phyloP scores from a whole-genome alignment of 2,113 vertebrate genomes.

The Triplophysa siluroides region DNA sequence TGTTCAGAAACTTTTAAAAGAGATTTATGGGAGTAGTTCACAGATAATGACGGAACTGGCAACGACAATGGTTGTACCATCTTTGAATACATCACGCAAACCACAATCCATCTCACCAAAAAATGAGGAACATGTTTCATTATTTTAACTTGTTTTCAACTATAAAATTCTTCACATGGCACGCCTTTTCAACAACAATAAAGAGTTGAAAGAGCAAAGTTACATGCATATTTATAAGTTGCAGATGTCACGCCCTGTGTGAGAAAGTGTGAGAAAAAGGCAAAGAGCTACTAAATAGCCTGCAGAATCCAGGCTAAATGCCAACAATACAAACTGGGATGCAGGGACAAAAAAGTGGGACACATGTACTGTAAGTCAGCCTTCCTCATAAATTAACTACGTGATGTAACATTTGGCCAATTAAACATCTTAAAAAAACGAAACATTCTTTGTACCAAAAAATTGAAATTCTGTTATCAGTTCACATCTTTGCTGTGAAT shows the following conservation, averaged over 20 bases:
- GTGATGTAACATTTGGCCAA: too few species aligned
- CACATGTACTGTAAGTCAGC: too few species aligned
- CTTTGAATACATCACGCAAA: background rate
- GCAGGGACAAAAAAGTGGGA: too few species aligned
- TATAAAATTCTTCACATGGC: conserved; percentile 65
- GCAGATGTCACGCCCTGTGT: conserved; percentile 43
- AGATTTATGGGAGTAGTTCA: background rate
- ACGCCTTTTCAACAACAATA: conserved; percentile 59
- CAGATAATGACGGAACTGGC: background rate
- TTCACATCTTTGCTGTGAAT: too few species aligned
- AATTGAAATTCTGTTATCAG: too few species aligned
- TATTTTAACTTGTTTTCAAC: conserved; percentile 46
- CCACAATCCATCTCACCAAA: conserved; percentile 9
- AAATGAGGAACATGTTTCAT: conserved; percentile 27
- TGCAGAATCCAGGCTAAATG: background rate
- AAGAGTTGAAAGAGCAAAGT: conserved; percentile 2
- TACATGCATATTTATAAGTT: background rate
- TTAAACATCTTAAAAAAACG: too few species aligned
- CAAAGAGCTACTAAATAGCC: background rate
- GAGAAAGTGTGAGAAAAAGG: conserved; percentile 13
- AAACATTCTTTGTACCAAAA: too few species aligned
- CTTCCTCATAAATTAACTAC: too few species aligned
- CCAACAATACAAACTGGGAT: too few species aligned
- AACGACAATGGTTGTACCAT: background rate
- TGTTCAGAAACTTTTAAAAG: background rate